Evolutionary conservation across 2,888 invertebrate genomes (phyloP).

Genomic region (Polyploca ridens): DNA sequence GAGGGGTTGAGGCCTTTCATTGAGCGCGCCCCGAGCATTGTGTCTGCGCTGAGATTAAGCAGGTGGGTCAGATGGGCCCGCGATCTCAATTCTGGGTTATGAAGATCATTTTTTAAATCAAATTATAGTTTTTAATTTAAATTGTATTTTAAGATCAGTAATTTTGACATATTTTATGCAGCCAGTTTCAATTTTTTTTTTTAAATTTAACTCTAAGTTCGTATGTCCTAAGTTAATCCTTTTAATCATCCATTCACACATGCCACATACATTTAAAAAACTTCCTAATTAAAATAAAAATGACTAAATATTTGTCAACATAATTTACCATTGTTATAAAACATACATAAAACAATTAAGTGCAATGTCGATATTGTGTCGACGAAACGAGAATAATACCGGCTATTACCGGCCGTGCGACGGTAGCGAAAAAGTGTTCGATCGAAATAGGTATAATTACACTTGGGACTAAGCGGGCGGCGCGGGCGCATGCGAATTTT

Average conservation of each 20-base stretch:
- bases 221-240: no score
- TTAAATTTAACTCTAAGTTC: no score
- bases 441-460: slow-evolving; percentile 81
- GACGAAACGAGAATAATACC: slow-evolving; percentile 34
- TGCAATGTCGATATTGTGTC: background rate
- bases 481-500: slow-evolving; percentile 59
- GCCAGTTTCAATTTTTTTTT: no score
- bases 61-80: slow-evolving; percentile 75
- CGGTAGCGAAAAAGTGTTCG: slow-evolving; percentile 57
- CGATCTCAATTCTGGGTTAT: slow-evolving; percentile 46
- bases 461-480: slow-evolving; percentile 49
- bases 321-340: background rate
- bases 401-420: slow-evolving; percentile 39
- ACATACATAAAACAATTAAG: background rate
- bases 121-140: slow-evolving; percentile 1
- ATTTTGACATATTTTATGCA: no score
- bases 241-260: no score
- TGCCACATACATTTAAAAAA: no score
- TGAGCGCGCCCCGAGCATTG: slow-evolving; percentile 57
- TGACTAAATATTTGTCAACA: background rate
- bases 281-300: no score
- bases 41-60: slow-evolving; percentile 66
- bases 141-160: background rate
- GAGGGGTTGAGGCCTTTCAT: slow-evolving; percentile 71
- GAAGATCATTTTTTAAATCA: slow-evolving; percentile 23